Evolutionary conservation across 2,113 vertebrate genomes (phyloP).

Genomic region (Brachypteracias leptosomus): DNA sequence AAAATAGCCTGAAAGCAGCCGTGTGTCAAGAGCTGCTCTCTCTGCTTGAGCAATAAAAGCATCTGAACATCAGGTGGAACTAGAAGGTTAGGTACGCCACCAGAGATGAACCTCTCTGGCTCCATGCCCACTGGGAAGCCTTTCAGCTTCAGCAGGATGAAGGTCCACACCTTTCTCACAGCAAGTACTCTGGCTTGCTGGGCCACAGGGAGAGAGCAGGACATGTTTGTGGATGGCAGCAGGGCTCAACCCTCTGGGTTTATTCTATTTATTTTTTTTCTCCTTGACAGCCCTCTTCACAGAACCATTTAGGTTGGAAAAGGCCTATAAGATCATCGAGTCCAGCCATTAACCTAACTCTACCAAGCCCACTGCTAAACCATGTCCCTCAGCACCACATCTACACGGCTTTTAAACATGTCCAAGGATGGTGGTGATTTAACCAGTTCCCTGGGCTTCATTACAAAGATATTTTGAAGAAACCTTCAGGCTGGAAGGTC

Average conservation of each 20-base stretch:
- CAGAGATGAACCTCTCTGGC: not conserved
- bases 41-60: not conserved
- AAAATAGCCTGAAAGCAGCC: not conserved
- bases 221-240: not conserved
- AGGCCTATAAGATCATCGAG: too few relatives aligned
- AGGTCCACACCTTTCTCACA: fast-evolving
- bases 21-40: not conserved
- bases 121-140: not conserved
- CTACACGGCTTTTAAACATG: too few relatives aligned
- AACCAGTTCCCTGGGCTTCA: not conserved
- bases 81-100: not conserved
- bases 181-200: not conserved
- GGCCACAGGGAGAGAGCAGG: not conserved
- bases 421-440: too few relatives aligned
- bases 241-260: not conserved
- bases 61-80: not conserved
- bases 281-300: not conserved
- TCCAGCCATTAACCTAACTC: too few relatives aligned
- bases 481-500: not conserved
- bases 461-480: not conserved
- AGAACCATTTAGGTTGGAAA: too few relatives aligned
- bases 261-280: not conserved
- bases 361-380: too few relatives aligned
- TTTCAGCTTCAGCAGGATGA: not conserved
- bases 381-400: too few relatives aligned